Evolutionary conservation across 2,888 invertebrate species (phyloP).

Genomic region (Chymomyza procnemis): DNA sequence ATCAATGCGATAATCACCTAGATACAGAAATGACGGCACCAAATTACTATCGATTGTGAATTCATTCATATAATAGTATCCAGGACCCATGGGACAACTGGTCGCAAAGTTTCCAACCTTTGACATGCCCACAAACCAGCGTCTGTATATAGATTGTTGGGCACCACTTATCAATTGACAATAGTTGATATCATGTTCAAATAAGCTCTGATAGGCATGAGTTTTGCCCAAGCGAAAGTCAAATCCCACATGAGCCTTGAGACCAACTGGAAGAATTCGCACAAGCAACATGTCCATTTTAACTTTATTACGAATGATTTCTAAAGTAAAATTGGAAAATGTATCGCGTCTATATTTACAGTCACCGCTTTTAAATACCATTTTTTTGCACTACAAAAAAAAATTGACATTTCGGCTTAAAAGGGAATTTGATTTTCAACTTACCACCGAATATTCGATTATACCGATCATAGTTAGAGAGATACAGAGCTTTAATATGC

Average conservation of each 20-base stretch:
- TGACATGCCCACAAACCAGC: slow-evolving; percentile 39
- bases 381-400: background rate
- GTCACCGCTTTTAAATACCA: background rate
- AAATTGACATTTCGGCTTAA: background rate
- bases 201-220: slow-evolving; percentile 43
- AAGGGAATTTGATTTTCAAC: background rate
- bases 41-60: slow-evolving; percentile 43
- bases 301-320: slow-evolving; percentile 26
- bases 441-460: background rate
- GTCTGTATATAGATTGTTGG: slow-evolving; percentile 45
- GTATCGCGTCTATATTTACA: slow-evolving; percentile 16
- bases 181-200: slow-evolving; percentile 54
- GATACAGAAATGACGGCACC: slow-evolving; percentile 51
- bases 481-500: background rate
- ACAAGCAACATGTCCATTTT: slow-evolving; percentile 34
- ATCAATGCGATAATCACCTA: slow-evolving; percentile 56
- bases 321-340: slow-evolving; percentile 50
- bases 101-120: slow-evolving; percentile 51
- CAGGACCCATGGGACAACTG: slow-evolving; percentile 44
- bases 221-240: slow-evolving; percentile 38
- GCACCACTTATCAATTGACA: slow-evolving; percentile 40
- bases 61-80: slow-evolving; percentile 49
- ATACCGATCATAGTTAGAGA: background rate
- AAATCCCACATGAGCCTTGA: slow-evolving; percentile 52
- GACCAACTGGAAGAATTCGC: slow-evolving; percentile 20